Evolutionary conservation across 1,140 invertebrate species (phyloP), one percentile per base, ranked within the genome.

Genomic region (Drosophila virilis): DNA sequence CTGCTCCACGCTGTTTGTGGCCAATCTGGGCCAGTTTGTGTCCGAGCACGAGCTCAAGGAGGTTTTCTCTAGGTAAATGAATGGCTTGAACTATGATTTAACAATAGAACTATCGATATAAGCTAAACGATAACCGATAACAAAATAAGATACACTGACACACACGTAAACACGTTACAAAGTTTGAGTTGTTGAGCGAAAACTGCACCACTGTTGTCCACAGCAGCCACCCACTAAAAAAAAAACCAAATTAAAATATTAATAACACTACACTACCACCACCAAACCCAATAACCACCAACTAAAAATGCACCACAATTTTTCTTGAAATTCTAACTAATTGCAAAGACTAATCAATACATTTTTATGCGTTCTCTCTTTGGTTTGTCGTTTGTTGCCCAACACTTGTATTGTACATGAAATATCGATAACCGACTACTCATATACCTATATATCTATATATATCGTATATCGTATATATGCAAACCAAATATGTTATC

Each of bases 11-110:
- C 95, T 99, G 48, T 99, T 99, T 94, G 98, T 99, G 80, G 98
- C 98, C 83, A 99, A 99, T 93, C 94, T 99, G 78, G 98, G 98
- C 48, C 97, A 97, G 92, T 98, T 98, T 92, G 97, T 98, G 80
- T 98, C 97, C 59, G 98, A 99, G 93, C 97, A 99, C 91, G 98
- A 99, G 93, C 95, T 99, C 70, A 99, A 99, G 94, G 97, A 99
- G 93, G 96, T 99, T 91, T 99, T 99, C 94, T 97, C 96, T 95
- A 98, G 97, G 98, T 99, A 93, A 94, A 94, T 93, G 54, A 38
- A 43, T 37, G 7, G 13, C 37, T 22, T 32, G n/a, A 35, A 22
- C 15, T 13, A 9, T 33, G 6, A 17, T 28, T 35, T 28, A 22
- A 59, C 8, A 12, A 54, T 28, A 22, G 2, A 59, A n/a, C 9